Conservation (phyloP, 2,797 vertebrate species). For the Sebastes paucispinis region DNA sequence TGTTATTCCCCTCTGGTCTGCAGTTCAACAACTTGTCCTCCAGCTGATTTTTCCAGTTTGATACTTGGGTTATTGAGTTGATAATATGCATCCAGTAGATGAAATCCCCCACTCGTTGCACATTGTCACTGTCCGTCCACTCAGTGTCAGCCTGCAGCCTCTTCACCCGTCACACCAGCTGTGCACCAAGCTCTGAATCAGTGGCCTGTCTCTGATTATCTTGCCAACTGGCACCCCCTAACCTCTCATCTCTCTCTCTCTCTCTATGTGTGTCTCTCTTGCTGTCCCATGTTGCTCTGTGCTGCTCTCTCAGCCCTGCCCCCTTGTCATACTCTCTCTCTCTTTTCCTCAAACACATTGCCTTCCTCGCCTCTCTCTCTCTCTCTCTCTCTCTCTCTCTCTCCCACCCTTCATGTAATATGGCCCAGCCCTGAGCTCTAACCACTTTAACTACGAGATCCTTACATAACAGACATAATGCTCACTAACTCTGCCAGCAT, state of each 20-base stretch:
- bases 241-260: conserved; percentile 48
- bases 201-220: conserved; percentile 61
- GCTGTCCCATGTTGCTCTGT: conserved; percentile 32
- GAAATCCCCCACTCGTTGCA: conserved; percentile 29
- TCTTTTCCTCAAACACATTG: neutral
- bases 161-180: conserved; percentile 63
- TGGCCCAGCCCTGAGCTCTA: conserved; percentile 64
- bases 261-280: conserved; percentile 18
- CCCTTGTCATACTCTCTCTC: conserved; percentile 21
- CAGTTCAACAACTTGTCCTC: conserved; percentile 14
- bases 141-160: conserved; percentile 48
- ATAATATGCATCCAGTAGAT: conserved; percentile 15
- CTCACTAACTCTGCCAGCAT: conserved; percentile 40
- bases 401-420: conserved; percentile 44
- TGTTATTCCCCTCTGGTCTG: neutral
- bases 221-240: conserved; percentile 43
- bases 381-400: conserved; percentile 1
- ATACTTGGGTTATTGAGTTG: neutral
- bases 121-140: conserved; percentile 42
- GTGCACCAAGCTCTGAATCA: conserved; percentile 54
- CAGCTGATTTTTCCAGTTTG: conserved; percentile 12
- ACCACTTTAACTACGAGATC: conserved; percentile 61
- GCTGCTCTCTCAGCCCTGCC: conserved; percentile 37
- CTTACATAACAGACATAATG: conserved; percentile 70
- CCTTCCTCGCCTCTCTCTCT: neutral